These are phyloP conservation scores for Meloidogyne floridensis DNA, from an alignment of 1,140 invertebrate species.

Conservation along the genomic window DNA sequence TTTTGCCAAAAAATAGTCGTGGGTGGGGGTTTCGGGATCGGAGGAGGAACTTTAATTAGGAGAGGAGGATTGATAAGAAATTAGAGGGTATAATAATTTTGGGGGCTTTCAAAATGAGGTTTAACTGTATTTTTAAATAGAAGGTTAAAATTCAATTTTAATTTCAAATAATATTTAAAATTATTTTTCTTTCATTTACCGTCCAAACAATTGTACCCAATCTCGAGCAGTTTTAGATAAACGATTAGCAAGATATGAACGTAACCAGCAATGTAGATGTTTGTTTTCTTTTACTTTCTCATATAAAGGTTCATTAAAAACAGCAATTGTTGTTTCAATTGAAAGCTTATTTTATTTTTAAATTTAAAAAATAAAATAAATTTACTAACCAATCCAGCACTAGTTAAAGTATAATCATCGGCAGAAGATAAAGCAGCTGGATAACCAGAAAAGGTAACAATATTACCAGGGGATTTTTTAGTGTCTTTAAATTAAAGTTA, in stretches of 20 bases:
- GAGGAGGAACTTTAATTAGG: too few relatives aligned
- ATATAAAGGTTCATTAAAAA: constrained; percentile 74
- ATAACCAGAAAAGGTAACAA: constrained; percentile 82
- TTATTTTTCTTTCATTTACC: constrained; percentile 8
- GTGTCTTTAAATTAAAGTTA: constrained; percentile 37
- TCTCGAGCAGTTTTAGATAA: constrained; percentile 73
- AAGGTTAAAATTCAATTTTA: neutral
- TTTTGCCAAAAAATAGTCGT: too few relatives aligned
- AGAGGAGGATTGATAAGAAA: too few relatives aligned
- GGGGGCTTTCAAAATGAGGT: too few relatives aligned
- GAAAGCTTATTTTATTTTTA: constrained; percentile 58
- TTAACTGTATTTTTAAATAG: too few relatives aligned
- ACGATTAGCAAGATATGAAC: constrained; percentile 82
- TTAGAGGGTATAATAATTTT: too few relatives aligned
- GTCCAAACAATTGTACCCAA: constrained; percentile 33
- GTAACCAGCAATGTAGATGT: constrained; percentile 73
- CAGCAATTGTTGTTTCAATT: constrained; percentile 77
- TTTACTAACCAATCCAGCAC: constrained; percentile 71
- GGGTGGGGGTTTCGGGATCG: too few relatives aligned
- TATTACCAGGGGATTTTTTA: constrained; percentile 68
- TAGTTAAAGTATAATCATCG: constrained; percentile 82
- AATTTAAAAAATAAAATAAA: neutral
- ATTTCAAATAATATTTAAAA: too few relatives aligned
- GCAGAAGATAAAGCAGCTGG: constrained; percentile 82
- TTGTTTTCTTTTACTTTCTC: constrained; percentile 68